A percentile compares a stretch with the other conserved stretches of the same genome.
These are phyloP conservation scores for Acanthurus tractus DNA, from an alignment of 2,797 vertebrate species.

Conservation along the genomic window DNA sequence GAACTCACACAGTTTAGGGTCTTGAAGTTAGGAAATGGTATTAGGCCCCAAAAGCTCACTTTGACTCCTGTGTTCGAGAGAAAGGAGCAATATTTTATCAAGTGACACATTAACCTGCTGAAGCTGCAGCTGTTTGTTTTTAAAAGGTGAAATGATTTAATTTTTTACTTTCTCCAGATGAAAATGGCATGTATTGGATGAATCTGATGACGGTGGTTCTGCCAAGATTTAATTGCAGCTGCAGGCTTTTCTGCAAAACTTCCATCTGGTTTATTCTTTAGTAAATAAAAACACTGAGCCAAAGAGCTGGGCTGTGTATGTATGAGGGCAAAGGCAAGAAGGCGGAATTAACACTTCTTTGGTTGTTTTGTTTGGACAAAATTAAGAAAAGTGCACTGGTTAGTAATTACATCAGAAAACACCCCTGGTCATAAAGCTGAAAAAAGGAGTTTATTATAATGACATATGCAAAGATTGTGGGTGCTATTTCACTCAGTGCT, in stretches of 20 bases:
- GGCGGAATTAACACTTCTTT: background rate
- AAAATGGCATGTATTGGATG: background rate
- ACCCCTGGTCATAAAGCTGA: background rate
- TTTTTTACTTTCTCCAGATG: background rate
- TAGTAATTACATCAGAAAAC: background rate
- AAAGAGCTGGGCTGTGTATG: background rate
- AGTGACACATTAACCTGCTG: background rate
- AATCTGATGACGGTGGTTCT: slow-evolving; percentile 2
- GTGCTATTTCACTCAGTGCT: background rate
- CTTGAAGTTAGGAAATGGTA: slow-evolving; percentile 5
- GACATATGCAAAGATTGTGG: background rate
- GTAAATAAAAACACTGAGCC: background rate
- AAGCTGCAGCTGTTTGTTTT: background rate
- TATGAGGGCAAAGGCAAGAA: background rate
- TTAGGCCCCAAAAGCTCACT: background rate
- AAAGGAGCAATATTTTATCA: slow-evolving; percentile 1
- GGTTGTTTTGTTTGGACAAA: background rate
- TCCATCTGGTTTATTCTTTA: background rate
- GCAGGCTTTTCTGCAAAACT: slow-evolving; percentile 14
- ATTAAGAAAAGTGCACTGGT: background rate
- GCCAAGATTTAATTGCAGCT: slow-evolving; percentile 17
- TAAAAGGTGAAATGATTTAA: background rate
- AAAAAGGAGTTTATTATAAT: background rate
- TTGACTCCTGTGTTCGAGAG: background rate
- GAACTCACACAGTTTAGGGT: background rate